Base-by-base conservation (phyloP, 1,140 invertebrate species). In the Diprion similis region DNA sequence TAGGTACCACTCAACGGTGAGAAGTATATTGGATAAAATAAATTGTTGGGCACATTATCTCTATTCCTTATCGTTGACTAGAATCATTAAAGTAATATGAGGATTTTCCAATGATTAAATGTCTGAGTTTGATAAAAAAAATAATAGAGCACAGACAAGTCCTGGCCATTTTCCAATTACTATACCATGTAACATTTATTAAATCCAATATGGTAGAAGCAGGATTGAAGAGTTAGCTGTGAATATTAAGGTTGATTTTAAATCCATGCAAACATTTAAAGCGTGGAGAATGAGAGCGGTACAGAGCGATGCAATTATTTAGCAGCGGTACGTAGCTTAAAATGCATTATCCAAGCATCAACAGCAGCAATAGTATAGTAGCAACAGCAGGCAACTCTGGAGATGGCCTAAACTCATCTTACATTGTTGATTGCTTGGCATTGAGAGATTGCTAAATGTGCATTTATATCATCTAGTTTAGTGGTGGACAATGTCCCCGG, bases 381-480 rank as follows among this genome's bases (percentile, higher is more conserved):
- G 37, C 17, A 71, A 72, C 82, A 76, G 81, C 85, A 86, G 85
- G 84, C 86, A 88, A 88, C 87, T 87, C 85, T 88, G 86, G 87
- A 88, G 87, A 88, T 88, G 87, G 87, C 86, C 86, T 87, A 87
- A 85, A 84, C 77, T 84, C 78, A 81, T 80, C 77, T 82, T 82
- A 83, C 80, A 81, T 81, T 75, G 80, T 81, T 79, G 80, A 84
- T 84, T 79, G 81, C 82, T 83, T 78, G 80, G 81, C 79, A 76
- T 81, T 77, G 79, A 82, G 81, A 82, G 73, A 67, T 77, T 74
- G 74, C 78, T 70, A 72, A 67, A 80, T 81, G 80, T 79, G 78
- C 77, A 78, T 78, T 76, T 70, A 47, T 70, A 70, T 70, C 46
- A 70, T 70, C 69, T 78, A 76, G 72, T 74, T 77, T 46, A 76